Conservation (phyloP, 2,888 invertebrate genomes). For the Melinaea marsaeus region DNA sequence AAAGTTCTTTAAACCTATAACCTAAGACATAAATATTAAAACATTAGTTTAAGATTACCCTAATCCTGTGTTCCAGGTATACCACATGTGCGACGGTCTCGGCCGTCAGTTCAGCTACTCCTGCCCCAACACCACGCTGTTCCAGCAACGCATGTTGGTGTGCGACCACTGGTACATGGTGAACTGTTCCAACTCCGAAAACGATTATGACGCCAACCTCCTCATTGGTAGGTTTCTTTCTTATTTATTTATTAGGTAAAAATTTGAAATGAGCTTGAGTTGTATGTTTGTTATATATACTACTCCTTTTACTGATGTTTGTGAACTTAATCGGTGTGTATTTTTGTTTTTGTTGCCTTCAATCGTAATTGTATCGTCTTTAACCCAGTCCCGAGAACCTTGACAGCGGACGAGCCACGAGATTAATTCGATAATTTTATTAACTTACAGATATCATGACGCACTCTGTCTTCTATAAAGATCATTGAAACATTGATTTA, state of each 20-base stretch:
- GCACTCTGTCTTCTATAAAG: too few relatives aligned
- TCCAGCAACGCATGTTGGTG: constrained; percentile 88
- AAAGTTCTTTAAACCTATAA: too few relatives aligned
- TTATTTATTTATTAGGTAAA: too few relatives aligned
- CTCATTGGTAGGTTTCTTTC: constrained; percentile 77
- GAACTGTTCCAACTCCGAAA: constrained; percentile 84
- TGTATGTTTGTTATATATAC: background rate
- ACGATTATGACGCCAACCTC: constrained; percentile 83
- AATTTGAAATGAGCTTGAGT: too few relatives aligned
- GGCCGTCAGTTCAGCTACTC: constrained; percentile 87
- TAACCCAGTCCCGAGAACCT: background rate
- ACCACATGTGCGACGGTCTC: constrained; percentile 89
- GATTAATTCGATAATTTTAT: background rate
- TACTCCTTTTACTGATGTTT: background rate
- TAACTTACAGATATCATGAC: too few relatives aligned
- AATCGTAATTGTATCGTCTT: background rate
- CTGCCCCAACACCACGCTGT: constrained; percentile 87
- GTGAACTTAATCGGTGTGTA: background rate
- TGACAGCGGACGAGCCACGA: background rate
- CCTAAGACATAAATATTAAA: too few relatives aligned
- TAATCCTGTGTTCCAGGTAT: constrained; percentile 75
- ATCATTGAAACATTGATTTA: too few relatives aligned
- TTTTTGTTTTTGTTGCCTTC: constrained; percentile 1
- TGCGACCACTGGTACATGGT: constrained; percentile 92
- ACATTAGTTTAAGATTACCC: background rate